These are phyloP conservation scores for Gobio gobio DNA, from an alignment of 2,113 vertebrate genomes.

Conservation along the genomic window DNA sequence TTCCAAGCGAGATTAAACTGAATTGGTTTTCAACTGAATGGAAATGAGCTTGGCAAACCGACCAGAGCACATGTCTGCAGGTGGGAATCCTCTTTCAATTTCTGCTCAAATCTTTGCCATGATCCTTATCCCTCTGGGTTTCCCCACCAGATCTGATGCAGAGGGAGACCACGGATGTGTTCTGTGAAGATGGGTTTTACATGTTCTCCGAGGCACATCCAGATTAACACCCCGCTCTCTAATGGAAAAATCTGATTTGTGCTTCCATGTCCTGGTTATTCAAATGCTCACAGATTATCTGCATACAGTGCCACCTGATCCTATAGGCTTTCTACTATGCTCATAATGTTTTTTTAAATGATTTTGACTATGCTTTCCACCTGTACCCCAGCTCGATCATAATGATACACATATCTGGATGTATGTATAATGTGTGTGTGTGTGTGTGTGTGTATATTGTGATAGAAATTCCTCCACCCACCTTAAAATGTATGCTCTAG, in stretches of 20 bases:
- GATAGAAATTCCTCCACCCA: too few relatives aligned
- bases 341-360: background rate
- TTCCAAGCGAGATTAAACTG: conserved; percentile 19
- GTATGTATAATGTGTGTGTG: too few relatives aligned
- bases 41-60: background rate
- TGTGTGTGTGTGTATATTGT: too few relatives aligned
- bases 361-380: background rate
- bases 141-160: background rate
- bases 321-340: background rate
- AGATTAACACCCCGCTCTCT: conserved; percentile 65
- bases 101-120: background rate
- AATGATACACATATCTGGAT: background rate
- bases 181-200: conserved; percentile 62
- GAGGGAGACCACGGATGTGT: conserved; percentile 37
- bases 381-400: background rate
- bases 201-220: conserved; percentile 47
- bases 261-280: conserved; percentile 55
- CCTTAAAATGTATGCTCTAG: too few relatives aligned
- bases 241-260: conserved; percentile 62
- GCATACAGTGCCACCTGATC: background rate
- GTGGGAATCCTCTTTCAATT: conserved; percentile 33
- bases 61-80: conserved; percentile 18
- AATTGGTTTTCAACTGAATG: conserved; percentile 27
- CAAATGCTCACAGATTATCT: conserved; percentile 32
- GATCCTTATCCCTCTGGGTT: conserved; percentile 18